Base-by-base conservation (phyloP, 2,113 vertebrate species). In the Tragelaphus strepsiceros region DNA sequence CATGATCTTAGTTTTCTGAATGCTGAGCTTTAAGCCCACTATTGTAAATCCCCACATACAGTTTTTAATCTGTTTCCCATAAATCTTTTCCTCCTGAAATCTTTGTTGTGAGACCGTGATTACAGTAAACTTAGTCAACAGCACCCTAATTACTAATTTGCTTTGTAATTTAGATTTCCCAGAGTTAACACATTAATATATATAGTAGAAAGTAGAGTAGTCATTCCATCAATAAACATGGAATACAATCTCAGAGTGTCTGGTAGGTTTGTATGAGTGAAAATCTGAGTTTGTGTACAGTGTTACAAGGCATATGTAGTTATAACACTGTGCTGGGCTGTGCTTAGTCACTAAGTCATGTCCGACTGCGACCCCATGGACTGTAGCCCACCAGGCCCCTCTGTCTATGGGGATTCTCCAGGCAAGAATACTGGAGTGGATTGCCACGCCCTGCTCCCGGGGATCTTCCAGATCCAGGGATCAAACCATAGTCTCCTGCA, bases 121-220 rank as follows among this genome's bases (percentile, higher is more conserved):
- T 35, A 58, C 7, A 80, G 39, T 46, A 74, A 91, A 85, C 6
- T 62, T 85, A 54, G 58, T 16, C 28, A 84, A 54, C 3, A 35
- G 4, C 77, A 59, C 12, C 17, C 30, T 58, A 81, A 82, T 92
- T 78, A 86, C 53, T 97, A 90, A 93, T 82, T 78, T 67, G 58
- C n/a, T 87, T 86, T 46, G 91, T 80, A 88, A 85, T 98, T 62
- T 95, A 5, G 43, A 62, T 97, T 97, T 97, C 86, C 74, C 97
- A 28, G 86, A 95, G 43, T 82, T 59, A 88, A 93, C 35, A 1
- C 2, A 62, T 7, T 80, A 30, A 80, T 62, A 53, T 53, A 53
- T 53, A 67, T 53, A 77, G 9, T 64, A 6, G 71, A 39, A 95
- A 91, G 15, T 9, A 54, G 24, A 35, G 1, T 3, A 61, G 26